Percentiles rank a stretch among this genome's conserved stretches.
phyloP scores from a whole-genome alignment of 2,888 invertebrate genomes.

The Polyommatus iphigenia region DNA sequence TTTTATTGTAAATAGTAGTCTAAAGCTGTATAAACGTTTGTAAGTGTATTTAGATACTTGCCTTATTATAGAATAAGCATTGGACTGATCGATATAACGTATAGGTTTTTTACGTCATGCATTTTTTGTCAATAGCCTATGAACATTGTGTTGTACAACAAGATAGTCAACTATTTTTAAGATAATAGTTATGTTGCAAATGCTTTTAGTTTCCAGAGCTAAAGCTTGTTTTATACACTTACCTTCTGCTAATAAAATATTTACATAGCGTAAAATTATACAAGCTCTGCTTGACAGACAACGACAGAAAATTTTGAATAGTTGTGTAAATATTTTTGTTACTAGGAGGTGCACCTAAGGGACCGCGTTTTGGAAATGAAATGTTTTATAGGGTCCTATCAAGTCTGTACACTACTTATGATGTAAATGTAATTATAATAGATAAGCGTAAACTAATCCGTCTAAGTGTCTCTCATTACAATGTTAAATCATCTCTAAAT shows the following conservation, averaged over 20 bases:
- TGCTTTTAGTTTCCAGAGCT: not conserved
- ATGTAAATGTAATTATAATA: not conserved
- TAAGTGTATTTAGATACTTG: slow-evolving; percentile 64
- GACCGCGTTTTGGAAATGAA: not conserved
- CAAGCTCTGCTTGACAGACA: not conserved
- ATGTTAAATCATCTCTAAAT: not conserved
- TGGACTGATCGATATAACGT: slow-evolving; percentile 74
- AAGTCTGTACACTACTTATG: not conserved
- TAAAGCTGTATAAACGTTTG: slow-evolving; percentile 49
- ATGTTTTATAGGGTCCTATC: not conserved
- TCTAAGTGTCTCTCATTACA: slow-evolving; percentile 42
- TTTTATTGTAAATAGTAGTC: slow-evolving; percentile 57
- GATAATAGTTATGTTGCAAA: slow-evolving; percentile 47
- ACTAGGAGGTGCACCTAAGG: not conserved
- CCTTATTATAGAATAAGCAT: slow-evolving; percentile 63
- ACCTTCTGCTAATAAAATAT: not conserved
- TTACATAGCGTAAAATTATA: not conserved
- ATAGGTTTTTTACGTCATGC: slow-evolving; percentile 59
- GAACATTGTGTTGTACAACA: slow-evolving; percentile 54
- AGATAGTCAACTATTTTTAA: slow-evolving; percentile 56
- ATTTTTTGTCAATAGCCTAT: slow-evolving; percentile 58
- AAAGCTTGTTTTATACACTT: not conserved
- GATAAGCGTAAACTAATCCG: slow-evolving; percentile 43
- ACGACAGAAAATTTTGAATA: not conserved
- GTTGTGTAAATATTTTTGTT: not conserved